Evolutionary conservation across 2,888 invertebrate genomes (phyloP).

Genomic region (Oeneis ivallda): DNA sequence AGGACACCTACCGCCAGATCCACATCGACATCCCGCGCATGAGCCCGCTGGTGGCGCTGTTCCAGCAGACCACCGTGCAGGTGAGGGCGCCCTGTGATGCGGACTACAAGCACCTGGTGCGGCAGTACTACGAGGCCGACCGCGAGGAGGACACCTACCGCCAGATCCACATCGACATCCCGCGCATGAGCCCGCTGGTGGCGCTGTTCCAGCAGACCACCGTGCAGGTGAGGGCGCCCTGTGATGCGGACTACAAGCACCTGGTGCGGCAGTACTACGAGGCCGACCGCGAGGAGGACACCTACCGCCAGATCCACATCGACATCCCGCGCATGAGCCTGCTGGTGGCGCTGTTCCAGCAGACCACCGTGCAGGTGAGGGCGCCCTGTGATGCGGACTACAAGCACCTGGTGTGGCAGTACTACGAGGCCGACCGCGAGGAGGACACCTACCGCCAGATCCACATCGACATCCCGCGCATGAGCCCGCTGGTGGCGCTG

Average conservation of each 20-base stretch:
- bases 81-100: too few relatives aligned
- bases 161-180: constrained; percentile 98
- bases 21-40: constrained; percentile 99
- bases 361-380: too few relatives aligned
- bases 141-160: constrained; percentile 94
- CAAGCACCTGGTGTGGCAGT: constrained; percentile 96
- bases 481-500: constrained; percentile 98
- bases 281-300: constrained; percentile 92
- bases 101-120: constrained; percentile 97
- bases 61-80: constrained; percentile 96
- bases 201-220: constrained; percentile 97
- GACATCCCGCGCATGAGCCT: constrained; percentile 99
- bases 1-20: constrained; percentile 95
- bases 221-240: too few relatives aligned
- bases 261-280: constrained; percentile 98
- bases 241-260: constrained; percentile 97
- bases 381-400: too few relatives aligned
- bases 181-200: constrained; percentile 98
- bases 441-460: constrained; percentile 96
- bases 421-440: constrained; percentile 93
- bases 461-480: constrained; percentile 99
- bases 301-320: constrained; percentile 96
- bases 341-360: constrained; percentile 97
- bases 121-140: constrained; percentile 97
- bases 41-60: constrained; percentile 98